phyloP scores from a whole-genome alignment of 2,113 vertebrate genomes.

The Synchiropus splendidus region DNA sequence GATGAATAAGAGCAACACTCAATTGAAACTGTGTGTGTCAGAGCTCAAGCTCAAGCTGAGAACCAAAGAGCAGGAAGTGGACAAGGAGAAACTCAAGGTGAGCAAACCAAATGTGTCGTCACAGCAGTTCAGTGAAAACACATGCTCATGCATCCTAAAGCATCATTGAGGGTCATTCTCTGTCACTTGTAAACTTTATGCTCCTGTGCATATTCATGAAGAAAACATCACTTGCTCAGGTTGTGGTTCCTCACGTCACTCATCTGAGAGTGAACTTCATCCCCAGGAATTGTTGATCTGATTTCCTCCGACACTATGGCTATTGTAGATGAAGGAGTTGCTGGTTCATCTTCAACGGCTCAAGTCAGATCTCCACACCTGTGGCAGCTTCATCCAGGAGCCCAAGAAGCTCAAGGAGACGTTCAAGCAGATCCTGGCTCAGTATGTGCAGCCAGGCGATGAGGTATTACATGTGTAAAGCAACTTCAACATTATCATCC shows the following conservation, averaged over 20 bases:
- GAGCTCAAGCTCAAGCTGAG: conserved; percentile 77
- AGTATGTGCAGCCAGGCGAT: neutral
- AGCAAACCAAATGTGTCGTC: conserved; percentile 8
- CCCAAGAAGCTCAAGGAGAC: neutral
- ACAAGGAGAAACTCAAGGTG: conserved; percentile 77
- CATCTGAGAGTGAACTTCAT: too few species aligned
- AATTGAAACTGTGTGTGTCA: conserved; percentile 72
- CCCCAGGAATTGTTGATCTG: too few species aligned
- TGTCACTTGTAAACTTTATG: too few species aligned
- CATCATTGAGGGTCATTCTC: too few species aligned
- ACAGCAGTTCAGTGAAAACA: too few species aligned
- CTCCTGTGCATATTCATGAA: too few species aligned
- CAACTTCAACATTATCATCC: too few species aligned
- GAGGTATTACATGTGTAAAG: neutral
- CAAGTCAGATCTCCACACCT: neutral
- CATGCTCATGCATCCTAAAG: too few species aligned
- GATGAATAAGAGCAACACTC: conserved; percentile 69
- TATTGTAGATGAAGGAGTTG: neutral
- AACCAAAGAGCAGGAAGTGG: conserved; percentile 66
- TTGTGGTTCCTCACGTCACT: too few species aligned
- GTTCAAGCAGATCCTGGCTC: neutral
- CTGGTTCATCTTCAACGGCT: neutral
- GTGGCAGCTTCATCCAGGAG: conserved; percentile 1
- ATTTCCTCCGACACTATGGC: too few species aligned
- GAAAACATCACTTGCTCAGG: too few species aligned